Conservation (phyloP, 37 sponge, comb jelly and placozoan genomes). For the Lycopodina hypogea region DNA sequence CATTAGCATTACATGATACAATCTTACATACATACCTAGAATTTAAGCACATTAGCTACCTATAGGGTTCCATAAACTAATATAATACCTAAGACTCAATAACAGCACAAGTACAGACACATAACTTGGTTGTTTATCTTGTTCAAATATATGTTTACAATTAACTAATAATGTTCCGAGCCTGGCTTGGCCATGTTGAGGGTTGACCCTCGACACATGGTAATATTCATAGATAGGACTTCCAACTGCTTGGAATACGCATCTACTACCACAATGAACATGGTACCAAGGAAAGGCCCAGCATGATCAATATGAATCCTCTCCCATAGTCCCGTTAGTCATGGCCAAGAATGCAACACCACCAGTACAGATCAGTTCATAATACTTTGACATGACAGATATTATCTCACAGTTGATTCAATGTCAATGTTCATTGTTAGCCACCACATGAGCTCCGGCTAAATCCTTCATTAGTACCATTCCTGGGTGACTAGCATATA, state of each 20-base stretch:
- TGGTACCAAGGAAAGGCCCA: conserved; percentile 3
- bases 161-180: too few relatives aligned
- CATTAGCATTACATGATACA: too few relatives aligned
- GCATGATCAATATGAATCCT: background rate
- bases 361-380: background rate
- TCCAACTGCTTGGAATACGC: conserved; percentile 8
- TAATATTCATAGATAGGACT: background rate
- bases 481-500: background rate
- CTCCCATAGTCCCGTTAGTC: background rate
- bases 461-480: background rate
- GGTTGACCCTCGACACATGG: too few relatives aligned
- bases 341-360: background rate
- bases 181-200: too few relatives aligned
- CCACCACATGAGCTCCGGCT: conserved; percentile 6
- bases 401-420: background rate
- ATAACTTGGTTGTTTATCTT: too few relatives aligned
- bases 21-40: too few relatives aligned
- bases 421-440: conserved; percentile 1
- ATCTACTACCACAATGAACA: conserved; percentile 2
- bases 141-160: too few relatives aligned
- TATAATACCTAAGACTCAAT: too few relatives aligned
- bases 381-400: background rate
- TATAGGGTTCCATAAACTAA: too few relatives aligned
- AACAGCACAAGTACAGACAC: too few relatives aligned
- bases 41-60: too few relatives aligned